These are phyloP conservation scores for Oreocharis arfaki DNA, from an alignment of 2,113 vertebrate genomes.

Conservation along the genomic window DNA sequence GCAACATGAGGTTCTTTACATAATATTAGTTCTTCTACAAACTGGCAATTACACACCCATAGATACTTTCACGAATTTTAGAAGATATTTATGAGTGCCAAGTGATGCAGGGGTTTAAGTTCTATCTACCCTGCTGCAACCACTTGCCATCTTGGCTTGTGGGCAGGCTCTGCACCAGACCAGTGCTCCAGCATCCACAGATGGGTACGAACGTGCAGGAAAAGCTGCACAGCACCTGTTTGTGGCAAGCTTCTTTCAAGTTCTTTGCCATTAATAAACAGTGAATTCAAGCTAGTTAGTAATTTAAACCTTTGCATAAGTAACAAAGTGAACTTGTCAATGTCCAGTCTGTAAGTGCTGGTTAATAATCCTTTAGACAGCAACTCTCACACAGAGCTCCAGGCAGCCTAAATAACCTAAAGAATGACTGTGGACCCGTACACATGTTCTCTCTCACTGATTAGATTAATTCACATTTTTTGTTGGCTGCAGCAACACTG, in stretches of 20 bases:
- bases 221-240: neutral
- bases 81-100: neutral
- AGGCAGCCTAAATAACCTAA: neutral
- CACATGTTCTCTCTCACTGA: neutral
- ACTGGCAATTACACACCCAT: neutral
- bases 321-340: neutral
- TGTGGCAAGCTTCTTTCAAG: neutral
- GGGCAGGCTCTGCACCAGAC: neutral
- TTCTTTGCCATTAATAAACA: neutral
- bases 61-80: neutral
- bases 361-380: neutral
- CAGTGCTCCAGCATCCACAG: neutral
- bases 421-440: neutral
- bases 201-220: fast-evolving
- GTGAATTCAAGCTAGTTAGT: neutral
- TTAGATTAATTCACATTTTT: neutral
- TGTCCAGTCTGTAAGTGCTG: neutral
- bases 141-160: neutral
- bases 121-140: neutral
- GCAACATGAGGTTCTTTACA: fast-evolving
- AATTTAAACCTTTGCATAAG: neutral
- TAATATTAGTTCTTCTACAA: neutral
- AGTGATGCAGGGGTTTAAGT: neutral
- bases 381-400: neutral
- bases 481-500: neutral